These are phyloP conservation scores for Litocranius walleri DNA, from an alignment of 2,113 vertebrate genomes.

Conservation along the genomic window DNA sequence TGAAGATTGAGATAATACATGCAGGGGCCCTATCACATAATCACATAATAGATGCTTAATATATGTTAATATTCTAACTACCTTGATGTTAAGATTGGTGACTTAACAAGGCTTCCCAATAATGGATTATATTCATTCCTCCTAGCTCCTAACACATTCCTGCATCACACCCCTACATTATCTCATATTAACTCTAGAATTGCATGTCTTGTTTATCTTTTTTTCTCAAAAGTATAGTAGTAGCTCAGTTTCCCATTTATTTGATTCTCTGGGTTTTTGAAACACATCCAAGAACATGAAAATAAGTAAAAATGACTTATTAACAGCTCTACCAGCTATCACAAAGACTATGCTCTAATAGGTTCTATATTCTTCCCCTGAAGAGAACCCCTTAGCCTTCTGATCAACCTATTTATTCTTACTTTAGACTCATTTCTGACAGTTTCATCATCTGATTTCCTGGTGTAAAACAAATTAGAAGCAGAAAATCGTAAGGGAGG, in stretches of 20 bases:
- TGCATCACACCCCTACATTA: not conserved
- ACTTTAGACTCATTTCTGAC: not conserved
- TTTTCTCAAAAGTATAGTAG: not conserved
- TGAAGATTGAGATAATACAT: not conserved
- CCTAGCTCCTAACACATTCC: not conserved
- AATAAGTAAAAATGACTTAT: not conserved
- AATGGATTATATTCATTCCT: not conserved
- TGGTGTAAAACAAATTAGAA: not conserved
- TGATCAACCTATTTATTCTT: not conserved
- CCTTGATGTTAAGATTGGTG: not conserved
- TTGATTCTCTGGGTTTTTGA: not conserved
- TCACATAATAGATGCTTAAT: not conserved
- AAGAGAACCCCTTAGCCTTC: not conserved
- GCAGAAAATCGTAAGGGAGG: not conserved
- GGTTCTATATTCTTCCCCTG: not conserved
- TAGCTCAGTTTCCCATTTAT: not conserved
- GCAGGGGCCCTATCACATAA: not conserved
- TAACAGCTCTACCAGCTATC: not conserved
- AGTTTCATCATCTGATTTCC: slow-evolving; percentile 24
- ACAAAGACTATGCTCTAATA: not conserved
- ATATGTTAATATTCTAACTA: not conserved
- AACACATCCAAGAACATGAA: not conserved
- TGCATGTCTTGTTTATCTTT: not conserved
- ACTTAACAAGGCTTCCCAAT: not conserved
- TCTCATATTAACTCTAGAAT: slow-evolving; percentile 27